These are phyloP conservation scores for Sisyra terminalis DNA, from an alignment of 2,888 invertebrate species.

Conservation along the genomic window DNA sequence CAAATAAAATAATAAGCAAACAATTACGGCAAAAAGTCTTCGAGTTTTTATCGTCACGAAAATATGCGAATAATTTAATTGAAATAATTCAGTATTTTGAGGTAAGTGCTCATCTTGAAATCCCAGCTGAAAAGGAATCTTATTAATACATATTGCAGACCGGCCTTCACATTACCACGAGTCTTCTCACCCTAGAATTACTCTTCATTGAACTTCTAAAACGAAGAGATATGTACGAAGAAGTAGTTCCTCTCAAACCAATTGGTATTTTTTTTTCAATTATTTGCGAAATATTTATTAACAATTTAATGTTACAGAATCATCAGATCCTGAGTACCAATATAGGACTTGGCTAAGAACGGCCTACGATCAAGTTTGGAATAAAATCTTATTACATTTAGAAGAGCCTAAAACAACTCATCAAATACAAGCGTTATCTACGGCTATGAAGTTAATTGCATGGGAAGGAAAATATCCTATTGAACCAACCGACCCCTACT, in stretches of 20 bases:
- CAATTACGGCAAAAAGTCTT: conserved; percentile 46
- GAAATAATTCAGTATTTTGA: conserved; percentile 53
- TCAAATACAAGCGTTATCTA: conserved; percentile 36
- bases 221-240: conserved; percentile 45
- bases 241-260: conserved; percentile 39
- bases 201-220: conserved; percentile 52
- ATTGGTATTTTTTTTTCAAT: conserved; percentile 23
- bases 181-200: conserved; percentile 51
- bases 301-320: not conserved
- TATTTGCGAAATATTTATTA: not conserved
- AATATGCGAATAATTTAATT: conserved; percentile 45
- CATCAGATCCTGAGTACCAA: conserved; percentile 33
- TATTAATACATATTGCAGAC: conserved; percentile 13
- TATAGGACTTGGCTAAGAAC: conserved; percentile 51
- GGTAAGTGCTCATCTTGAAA: conserved; percentile 27
- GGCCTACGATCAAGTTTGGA: conserved; percentile 49
- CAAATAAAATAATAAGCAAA: too few relatives aligned
- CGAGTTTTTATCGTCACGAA: conserved; percentile 48
- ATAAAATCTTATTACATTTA: conserved; percentile 39
- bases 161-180: conserved; percentile 30
- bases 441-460: conserved; percentile 54
- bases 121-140: not conserved
- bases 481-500: conserved; percentile 29
- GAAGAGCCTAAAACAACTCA: conserved; percentile 17
- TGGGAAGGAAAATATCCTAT: conserved; percentile 54